Percentiles rank a stretch among this genome's conserved stretches.
Conservation (phyloP, 2,888 invertebrate genomes). For the Stegophylla sp. region DNA sequence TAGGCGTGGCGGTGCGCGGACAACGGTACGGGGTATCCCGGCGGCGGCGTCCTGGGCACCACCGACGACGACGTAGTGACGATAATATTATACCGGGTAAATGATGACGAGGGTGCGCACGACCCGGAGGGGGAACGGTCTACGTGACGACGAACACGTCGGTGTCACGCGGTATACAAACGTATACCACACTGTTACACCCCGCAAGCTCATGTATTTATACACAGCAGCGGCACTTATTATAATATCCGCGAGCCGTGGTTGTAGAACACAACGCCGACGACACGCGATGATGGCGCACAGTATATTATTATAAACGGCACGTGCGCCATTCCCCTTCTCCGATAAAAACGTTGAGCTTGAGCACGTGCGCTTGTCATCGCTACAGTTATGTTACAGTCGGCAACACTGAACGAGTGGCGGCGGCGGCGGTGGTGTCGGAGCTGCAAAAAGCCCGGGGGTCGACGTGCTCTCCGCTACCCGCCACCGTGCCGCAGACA, state of each 20-base stretch:
- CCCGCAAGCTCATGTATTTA: too few relatives aligned
- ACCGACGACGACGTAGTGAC: background rate
- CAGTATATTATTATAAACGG: conserved; percentile 12
- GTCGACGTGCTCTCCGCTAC: conserved; percentile 39
- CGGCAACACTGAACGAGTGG: conserved; percentile 31
- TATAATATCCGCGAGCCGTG: too few relatives aligned
- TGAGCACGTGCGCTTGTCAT: conserved; percentile 12
- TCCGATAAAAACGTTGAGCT: background rate
- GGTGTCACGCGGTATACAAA: background rate
- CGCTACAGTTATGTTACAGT: background rate
- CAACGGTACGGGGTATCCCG: background rate
- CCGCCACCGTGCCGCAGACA: conserved; percentile 13
- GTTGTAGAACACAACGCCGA: too few relatives aligned
- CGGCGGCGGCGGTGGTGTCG: background rate
- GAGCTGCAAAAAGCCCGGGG: conserved; percentile 46
- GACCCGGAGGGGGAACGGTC: background rate
- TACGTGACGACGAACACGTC: conserved; percentile 45
- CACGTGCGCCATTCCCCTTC: conserved; percentile 25
- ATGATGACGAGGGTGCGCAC: background rate
- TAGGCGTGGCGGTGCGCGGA: too few relatives aligned
- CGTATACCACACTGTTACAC: too few relatives aligned
- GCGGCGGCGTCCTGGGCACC: background rate
- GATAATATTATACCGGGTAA: too few relatives aligned
- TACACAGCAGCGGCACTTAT: too few relatives aligned
- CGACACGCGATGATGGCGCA: too few relatives aligned